Evolutionary conservation across 2,888 invertebrate genomes (phyloP).

Genomic region (Leptinotarsa rubiginosa): DNA sequence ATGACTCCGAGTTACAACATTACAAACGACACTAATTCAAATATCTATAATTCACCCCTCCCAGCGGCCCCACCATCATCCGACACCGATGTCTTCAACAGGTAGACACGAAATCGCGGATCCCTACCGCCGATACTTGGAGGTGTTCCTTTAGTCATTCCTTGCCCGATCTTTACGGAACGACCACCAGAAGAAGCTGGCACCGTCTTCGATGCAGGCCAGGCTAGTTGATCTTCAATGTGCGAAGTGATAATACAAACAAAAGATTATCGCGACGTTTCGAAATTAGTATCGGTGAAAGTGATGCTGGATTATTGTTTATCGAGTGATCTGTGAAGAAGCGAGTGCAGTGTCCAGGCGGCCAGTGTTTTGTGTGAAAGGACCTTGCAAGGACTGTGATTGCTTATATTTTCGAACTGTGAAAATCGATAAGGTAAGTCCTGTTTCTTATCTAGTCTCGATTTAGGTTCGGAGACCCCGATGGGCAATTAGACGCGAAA

Average conservation of each 20-base stretch:
- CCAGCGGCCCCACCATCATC: slow-evolving; percentile 50
- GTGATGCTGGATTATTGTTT: slow-evolving; percentile 50
- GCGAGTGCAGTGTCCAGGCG: slow-evolving; percentile 31
- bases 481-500: slow-evolving; percentile 21
- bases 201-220: slow-evolving; percentile 37
- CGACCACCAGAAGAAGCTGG: slow-evolving; percentile 40
- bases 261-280: slow-evolving; percentile 55
- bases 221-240: slow-evolving; percentile 9
- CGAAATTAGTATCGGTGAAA: slow-evolving; percentile 63
- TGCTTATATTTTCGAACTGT: not conserved
- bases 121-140: slow-evolving; percentile 60
- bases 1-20: slow-evolving; percentile 63
- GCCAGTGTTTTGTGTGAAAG: slow-evolving; percentile 39
- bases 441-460: not conserved
- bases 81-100: slow-evolving; percentile 58
- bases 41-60: slow-evolving; percentile 65
- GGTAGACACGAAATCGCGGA: slow-evolving; percentile 54
- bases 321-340: slow-evolving; percentile 51
- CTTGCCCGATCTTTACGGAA: slow-evolving; percentile 57
- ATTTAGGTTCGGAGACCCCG: slow-evolving; percentile 34
- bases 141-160: slow-evolving; percentile 63
- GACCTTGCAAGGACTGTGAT: slow-evolving; percentile 50
- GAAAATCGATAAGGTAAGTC: not conserved
- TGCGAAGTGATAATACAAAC: slow-evolving; percentile 50
- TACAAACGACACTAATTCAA: slow-evolving; percentile 64